A percentile compares a stretch with the other conserved stretches of the same genome.
phyloP scores from a whole-genome alignment of 2,888 invertebrate species.

The Boloria selene region DNA sequence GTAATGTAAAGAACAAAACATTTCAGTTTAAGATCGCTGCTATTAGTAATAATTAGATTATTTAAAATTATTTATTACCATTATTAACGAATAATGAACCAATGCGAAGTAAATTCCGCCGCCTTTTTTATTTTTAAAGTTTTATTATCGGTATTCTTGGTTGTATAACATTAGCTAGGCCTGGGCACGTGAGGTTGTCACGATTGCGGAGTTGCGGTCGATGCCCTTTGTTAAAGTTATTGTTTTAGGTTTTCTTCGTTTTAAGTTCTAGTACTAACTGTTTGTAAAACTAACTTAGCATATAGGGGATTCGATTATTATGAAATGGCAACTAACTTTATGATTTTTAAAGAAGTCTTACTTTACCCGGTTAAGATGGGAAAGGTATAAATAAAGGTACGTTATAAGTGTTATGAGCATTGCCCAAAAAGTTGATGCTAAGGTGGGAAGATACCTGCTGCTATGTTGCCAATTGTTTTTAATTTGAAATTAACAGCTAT shows the following conservation, averaged over 20 bases:
- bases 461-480: no score
- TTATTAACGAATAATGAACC: slow-evolving; percentile 5
- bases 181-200: slow-evolving; percentile 47
- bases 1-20: background rate
- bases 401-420: no score
- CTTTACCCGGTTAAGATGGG: no score
- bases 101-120: slow-evolving; percentile 19
- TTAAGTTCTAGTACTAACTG: slow-evolving; percentile 11
- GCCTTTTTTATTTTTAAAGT: slow-evolving; percentile 33
- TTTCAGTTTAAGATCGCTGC: background rate
- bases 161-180: slow-evolving; percentile 45
- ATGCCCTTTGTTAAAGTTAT: slow-evolving; percentile 39
- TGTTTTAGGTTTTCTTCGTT: slow-evolving; percentile 9
- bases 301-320: background rate
- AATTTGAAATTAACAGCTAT: no score
- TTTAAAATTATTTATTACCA: background rate
- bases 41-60: background rate
- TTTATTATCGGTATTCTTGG: slow-evolving; percentile 41
- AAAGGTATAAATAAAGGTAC: no score
- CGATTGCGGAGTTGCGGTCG: slow-evolving; percentile 45
- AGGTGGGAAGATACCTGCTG: no score
- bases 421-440: no score
- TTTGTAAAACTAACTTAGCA: background rate
- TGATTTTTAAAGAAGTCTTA: no score
- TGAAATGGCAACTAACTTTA: background rate